Evolutionary conservation across 2,888 invertebrate genomes (phyloP).

Genomic region (Neoaliturus tenellus): DNA sequence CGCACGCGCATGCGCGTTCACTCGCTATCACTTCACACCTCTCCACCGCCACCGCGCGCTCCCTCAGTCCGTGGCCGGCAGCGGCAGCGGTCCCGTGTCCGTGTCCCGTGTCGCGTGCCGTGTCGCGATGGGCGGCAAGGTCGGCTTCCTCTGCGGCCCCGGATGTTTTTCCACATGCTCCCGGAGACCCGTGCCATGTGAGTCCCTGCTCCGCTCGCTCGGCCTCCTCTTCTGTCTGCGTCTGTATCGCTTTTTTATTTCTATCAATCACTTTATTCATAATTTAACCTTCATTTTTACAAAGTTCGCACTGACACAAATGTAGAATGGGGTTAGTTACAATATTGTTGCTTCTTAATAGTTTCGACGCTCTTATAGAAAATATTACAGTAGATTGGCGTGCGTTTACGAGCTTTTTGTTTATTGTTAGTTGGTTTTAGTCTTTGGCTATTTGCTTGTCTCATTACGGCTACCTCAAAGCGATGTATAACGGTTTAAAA

Average conservation of each 20-base stretch:
- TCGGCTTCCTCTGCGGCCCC: slow-evolving; percentile 72
- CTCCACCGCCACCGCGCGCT: neutral
- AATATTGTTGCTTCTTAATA: too few species aligned
- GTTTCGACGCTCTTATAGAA: too few species aligned
- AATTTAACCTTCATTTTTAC: too few species aligned
- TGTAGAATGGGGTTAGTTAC: too few species aligned
- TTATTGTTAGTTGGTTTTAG: too few species aligned
- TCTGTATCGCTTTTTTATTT: slow-evolving; percentile 44
- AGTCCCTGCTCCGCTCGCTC: slow-evolving; percentile 43
- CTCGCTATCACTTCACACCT: neutral
- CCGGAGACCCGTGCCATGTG: slow-evolving; percentile 48
- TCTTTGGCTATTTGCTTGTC: too few species aligned
- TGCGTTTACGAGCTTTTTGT: too few species aligned
- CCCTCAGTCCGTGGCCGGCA: neutral
- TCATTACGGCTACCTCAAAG: too few species aligned
- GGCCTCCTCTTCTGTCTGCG: slow-evolving; percentile 42
- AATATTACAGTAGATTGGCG: too few species aligned
- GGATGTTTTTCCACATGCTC: slow-evolving; percentile 70
- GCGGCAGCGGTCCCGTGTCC: neutral
- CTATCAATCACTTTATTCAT: too few species aligned
- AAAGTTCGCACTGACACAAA: too few species aligned
- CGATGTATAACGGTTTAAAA: too few species aligned
- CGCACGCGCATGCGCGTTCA: slow-evolving; percentile 31
- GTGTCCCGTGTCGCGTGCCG: slow-evolving; percentile 33
- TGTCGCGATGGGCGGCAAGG: slow-evolving; percentile 71